phyloP scores from a whole-genome alignment of 2,797 vertebrate genomes.

The Enteromius treurensis region DNA sequence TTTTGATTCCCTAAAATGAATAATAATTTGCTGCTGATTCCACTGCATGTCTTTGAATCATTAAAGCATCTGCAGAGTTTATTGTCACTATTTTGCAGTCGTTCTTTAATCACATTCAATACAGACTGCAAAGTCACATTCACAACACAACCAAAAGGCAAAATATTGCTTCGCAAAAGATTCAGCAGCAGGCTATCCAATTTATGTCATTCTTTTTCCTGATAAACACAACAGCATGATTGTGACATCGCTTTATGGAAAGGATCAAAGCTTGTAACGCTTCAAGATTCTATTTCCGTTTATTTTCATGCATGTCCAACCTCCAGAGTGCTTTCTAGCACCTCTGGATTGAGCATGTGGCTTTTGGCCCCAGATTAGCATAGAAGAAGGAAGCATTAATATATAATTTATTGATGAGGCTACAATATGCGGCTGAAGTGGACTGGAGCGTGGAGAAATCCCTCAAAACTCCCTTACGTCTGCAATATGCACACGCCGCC shows the following conservation, averaged over 20 bases:
- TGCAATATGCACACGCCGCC: slow-evolving; percentile 71
- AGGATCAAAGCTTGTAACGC: slow-evolving; percentile 34
- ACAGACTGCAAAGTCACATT: neutral
- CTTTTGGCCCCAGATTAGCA: slow-evolving; percentile 65
- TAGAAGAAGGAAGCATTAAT: slow-evolving; percentile 71
- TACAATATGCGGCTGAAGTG: slow-evolving; percentile 71
- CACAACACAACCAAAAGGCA: neutral
- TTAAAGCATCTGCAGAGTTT: neutral
- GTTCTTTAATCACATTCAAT: slow-evolving; percentile 8
- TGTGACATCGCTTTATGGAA: slow-evolving; percentile 37
- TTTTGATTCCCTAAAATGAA: neutral
- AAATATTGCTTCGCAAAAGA: neutral
- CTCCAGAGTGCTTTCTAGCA: slow-evolving; percentile 55
- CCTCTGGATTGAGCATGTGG: slow-evolving; percentile 58
- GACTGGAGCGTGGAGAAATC: slow-evolving; percentile 69
- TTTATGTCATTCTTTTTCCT: neutral
- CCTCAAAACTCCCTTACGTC: slow-evolving; percentile 73
- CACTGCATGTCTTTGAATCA: neutral
- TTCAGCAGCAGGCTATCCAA: neutral
- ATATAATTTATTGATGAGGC: slow-evolving; percentile 79
- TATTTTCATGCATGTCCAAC: slow-evolving; percentile 63
- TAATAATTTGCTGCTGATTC: neutral
- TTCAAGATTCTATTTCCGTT: slow-evolving; percentile 51
- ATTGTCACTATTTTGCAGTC: neutral
- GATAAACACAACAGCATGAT: slow-evolving; percentile 24